Percentiles rank a stretch among this genome's conserved stretches.
Conservation (phyloP, 1,140 invertebrate species). For the Adelges cooleyi region DNA sequence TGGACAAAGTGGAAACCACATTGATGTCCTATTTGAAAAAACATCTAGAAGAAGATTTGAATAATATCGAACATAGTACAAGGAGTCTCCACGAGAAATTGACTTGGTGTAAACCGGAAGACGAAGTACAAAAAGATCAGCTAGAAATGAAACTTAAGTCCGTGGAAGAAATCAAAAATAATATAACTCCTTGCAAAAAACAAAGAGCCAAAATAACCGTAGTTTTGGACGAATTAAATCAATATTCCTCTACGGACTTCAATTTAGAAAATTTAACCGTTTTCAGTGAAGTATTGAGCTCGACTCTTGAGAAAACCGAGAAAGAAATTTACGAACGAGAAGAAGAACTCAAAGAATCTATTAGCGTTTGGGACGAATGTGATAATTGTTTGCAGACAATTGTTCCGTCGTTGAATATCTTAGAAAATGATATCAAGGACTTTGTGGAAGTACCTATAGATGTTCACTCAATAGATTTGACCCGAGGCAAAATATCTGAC, state of each 20-base stretch:
- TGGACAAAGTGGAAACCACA: constrained; percentile 68
- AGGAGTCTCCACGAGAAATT: constrained; percentile 74
- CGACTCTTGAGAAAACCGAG: neutral
- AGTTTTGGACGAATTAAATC: constrained; percentile 42
- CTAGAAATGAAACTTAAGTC: constrained; percentile 81
- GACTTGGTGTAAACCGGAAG: constrained; percentile 80
- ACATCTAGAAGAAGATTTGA: constrained; percentile 72
- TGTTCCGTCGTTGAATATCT: constrained; percentile 72
- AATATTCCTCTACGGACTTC: neutral
- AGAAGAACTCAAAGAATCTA: constrained; percentile 29
- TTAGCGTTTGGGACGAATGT: constrained; percentile 39
- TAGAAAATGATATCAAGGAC: constrained; percentile 46
- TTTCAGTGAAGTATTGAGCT: neutral
- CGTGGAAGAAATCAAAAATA: constrained; percentile 60
- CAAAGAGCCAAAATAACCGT: constrained; percentile 55
- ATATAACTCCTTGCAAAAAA: constrained; percentile 53
- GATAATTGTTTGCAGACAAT: constrained; percentile 47
- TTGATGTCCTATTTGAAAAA: constrained; percentile 74
- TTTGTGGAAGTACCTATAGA: neutral
- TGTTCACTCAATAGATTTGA: neutral
- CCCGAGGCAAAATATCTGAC: neutral
- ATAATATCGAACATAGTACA: constrained; percentile 65
- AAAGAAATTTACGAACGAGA: neutral
- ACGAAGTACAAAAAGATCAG: constrained; percentile 77
- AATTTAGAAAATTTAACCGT: neutral